A percentile compares a stretch with the other conserved stretches of the same genome.
Evolutionary conservation across 2,888 invertebrate genomes (phyloP).

Genomic region (Alitta virens): DNA sequence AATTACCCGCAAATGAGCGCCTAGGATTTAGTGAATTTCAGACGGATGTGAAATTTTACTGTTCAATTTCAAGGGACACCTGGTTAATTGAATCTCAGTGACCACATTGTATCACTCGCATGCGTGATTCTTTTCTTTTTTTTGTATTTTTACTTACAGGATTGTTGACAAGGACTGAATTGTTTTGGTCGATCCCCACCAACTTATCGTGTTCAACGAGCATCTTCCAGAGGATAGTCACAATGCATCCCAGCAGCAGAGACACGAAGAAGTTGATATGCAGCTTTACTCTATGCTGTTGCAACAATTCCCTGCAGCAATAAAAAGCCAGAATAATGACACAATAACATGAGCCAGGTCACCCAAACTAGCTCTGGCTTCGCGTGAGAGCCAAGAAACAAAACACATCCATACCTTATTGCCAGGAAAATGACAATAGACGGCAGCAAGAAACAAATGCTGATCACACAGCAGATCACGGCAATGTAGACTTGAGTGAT

Average conservation of each 20-base stretch:
- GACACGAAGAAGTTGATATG: slow-evolving; percentile 21
- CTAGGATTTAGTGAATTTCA: no score
- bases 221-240: slow-evolving; percentile 13
- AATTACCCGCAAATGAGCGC: no score
- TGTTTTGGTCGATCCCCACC: not conserved
- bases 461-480: slow-evolving; percentile 41
- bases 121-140: no score
- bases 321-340: no score
- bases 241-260: not conserved
- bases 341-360: no score
- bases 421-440: slow-evolving; percentile 43
- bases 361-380: no score
- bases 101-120: no score
- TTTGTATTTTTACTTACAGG: slow-evolving; percentile 7
- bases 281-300: slow-evolving; percentile 14
- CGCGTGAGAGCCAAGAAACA: no score
- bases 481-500: slow-evolving; percentile 42
- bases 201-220: slow-evolving; percentile 14
- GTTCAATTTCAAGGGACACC: no score
- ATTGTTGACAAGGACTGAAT: slow-evolving; percentile 12
- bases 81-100: no score
- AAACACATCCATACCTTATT: slow-evolving; percentile 23
- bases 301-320: slow-evolving; percentile 17
- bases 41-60: no score
- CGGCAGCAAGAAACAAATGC: slow-evolving; percentile 41